Base-by-base conservation (phyloP, 2,113 vertebrate genomes). In the Notothenia rossii region DNA sequence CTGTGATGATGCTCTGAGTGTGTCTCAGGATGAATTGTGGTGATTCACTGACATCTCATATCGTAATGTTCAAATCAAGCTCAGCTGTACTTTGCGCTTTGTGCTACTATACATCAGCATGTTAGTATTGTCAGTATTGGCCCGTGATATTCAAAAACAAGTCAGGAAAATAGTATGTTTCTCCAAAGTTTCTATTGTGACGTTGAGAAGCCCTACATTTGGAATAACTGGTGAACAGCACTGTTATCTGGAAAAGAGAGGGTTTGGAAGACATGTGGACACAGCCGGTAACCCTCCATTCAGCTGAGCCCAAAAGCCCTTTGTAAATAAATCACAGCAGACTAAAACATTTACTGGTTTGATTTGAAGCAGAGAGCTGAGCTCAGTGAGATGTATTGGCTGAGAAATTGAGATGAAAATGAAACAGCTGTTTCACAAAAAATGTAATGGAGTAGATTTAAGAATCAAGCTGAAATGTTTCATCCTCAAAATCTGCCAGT, bases 401-500 rank as follows among this genome's bases (percentile, higher is more conserved):
- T 77, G 45, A 71, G 10, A 66, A 60, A 62, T 49, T 76, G 22
- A 55, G 77, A 63, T 77, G 25, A 69, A 75, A 68, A 60, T 69
- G 3, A 72, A 81, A 77, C 55, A 60, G 9, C 72, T 65, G 54
- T 77, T 68, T 71, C 50, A 15, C 53, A 74, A 33, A 55, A 58
- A 71, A 78, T 33, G 29, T 29, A 40, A 40, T 40, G 36, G 6
- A 36, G 36, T 36, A 49, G 40, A 14, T 69, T 56, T 14, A 75
- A 58, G 29, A 64, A 22, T 58, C 29, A 77, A 76, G 67, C 6
- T 33, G 29, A 45, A 18, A 46, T 62, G 59, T 64, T 76, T 75
- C 65, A 64, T 69, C 40, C 61, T 72, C 68, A 77, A 50, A 64
- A 14, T 20, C 51, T 81, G 62, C 36, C 72, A 70, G 33, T 2